Evolutionary conservation across 2,797 vertebrate species (phyloP), one percentile per base, ranked within the genome.

Genomic region (Pseudochirops corinnae): DNA sequence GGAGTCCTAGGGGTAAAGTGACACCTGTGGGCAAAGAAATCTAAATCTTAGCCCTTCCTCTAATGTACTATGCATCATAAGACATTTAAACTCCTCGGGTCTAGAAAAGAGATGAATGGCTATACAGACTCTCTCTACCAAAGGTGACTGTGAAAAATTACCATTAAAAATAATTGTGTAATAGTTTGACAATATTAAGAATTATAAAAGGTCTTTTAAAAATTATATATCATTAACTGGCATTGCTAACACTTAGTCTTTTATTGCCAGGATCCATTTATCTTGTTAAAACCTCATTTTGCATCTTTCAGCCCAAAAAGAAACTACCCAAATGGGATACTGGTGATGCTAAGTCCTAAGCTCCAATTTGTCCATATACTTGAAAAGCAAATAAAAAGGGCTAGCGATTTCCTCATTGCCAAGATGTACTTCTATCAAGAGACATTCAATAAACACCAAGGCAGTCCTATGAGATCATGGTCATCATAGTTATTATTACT

Each of bases 91-190:
- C 46, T 56, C 57, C 10, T 52, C 90, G 14, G 18, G n/a, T 53
- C 57, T 96, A 92, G 91, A 93, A 97, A 62, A 90, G 95, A 57
- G 10, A 90, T 21, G 96, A 26, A 94, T 7, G 94, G 46, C 18
- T 67, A 94, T 62, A 93, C 18, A 29, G 93, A 92, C 11, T 50
- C 24, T 82, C 21, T 82, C 56, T 74, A 91, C 93, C 11, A n/a
- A 96, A 46, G 91, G 52, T 4, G 90, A 1, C 93, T 94, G 67
- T 93, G 46, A 7, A 82, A 92, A 95, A 93, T 5, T 16, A 82
- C 55, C 94, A 96, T 93, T 93, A 67, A 92, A 95, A 96, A 92
- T 90, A 91, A 92, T 24, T 94, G 5, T 57, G 55, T 3, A 96
- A 96, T 24, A 82, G 28, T 91, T 90, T 90, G 1, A 46, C 95